Evolutionary conservation across 2,888 invertebrate genomes (phyloP).

Genomic region (Priocnemis perturbator): DNA sequence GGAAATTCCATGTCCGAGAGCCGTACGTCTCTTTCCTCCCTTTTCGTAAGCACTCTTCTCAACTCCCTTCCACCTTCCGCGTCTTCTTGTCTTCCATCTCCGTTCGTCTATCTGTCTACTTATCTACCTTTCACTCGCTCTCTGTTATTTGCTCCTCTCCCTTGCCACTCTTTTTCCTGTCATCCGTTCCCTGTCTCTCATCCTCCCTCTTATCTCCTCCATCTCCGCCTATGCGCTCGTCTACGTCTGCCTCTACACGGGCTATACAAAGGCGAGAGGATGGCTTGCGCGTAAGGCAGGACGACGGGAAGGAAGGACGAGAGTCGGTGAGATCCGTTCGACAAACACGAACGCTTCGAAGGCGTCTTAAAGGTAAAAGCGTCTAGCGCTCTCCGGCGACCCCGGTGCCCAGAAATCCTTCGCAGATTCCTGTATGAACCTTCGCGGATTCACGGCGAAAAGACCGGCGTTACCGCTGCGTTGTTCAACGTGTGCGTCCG

Average conservation of each 20-base stretch:
- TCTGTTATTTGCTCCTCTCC: too few species aligned
- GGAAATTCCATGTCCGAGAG: constrained; percentile 30
- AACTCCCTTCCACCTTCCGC: too few species aligned
- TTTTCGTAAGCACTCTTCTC: too few species aligned
- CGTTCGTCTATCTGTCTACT: too few species aligned
- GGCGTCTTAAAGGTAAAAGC: constrained; percentile 1
- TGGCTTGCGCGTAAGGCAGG: background rate
- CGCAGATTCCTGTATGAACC: background rate
- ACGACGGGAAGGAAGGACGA: background rate
- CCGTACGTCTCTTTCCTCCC: too few species aligned
- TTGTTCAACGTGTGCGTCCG: background rate
- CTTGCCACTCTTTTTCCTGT: background rate
- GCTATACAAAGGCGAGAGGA: background rate
- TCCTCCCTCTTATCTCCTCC: background rate
- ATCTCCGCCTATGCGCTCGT: too few species aligned
- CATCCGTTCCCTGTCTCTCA: background rate
- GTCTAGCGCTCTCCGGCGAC: background rate
- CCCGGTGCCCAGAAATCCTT: background rate
- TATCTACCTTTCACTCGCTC: too few species aligned
- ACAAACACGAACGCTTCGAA: background rate
- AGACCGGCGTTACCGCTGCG: too few species aligned
- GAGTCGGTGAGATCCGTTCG: background rate
- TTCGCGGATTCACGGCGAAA: too few species aligned
- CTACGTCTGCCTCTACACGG: too few species aligned
- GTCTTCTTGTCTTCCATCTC: too few species aligned